Conservation (phyloP, 92 coral and sea anemone species). For the Zoanthus sansibaricus region DNA sequence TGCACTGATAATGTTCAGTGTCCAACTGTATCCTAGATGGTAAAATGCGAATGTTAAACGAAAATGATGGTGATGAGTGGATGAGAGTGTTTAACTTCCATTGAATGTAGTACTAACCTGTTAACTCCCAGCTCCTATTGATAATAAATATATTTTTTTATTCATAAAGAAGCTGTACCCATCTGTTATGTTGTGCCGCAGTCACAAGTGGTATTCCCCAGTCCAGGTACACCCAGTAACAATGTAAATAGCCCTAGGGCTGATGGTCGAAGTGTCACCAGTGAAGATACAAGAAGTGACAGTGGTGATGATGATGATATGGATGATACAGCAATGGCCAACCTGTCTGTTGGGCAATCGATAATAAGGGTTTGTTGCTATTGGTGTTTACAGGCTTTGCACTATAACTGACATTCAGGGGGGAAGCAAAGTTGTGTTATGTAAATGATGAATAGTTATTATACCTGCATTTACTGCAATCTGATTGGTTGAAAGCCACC, state of each 20-base stretch:
- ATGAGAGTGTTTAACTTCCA: too few species aligned
- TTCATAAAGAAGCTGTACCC: constrained; percentile 76
- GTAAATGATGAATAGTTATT: too few species aligned
- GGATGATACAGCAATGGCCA: constrained; percentile 77
- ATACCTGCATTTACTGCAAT: too few species aligned
- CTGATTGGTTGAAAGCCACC: too few species aligned
- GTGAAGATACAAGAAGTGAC: constrained; percentile 93
- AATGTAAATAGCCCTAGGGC: constrained; percentile 86
- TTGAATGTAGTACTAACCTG: too few species aligned
- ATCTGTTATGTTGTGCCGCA: constrained; percentile 84
- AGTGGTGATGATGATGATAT: constrained; percentile 91
- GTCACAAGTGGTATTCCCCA: constrained; percentile 71
- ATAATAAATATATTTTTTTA: background rate
- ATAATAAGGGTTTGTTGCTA: constrained; percentile 69
- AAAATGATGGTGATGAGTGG: too few species aligned
- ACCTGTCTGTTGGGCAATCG: constrained; percentile 64
- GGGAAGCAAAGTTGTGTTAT: too few species aligned
- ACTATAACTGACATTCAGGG: too few species aligned
- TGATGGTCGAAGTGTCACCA: constrained; percentile 88
- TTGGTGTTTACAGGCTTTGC: background rate
- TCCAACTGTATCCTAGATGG: too few species aligned
- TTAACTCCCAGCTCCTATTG: too few species aligned
- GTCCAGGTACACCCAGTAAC: constrained; percentile 73
- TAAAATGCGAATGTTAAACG: too few species aligned
- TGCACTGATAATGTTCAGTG: too few species aligned